These are phyloP conservation scores for Galerucella calmariensis DNA, from an alignment of 2,888 invertebrate species.

Conservation along the genomic window DNA sequence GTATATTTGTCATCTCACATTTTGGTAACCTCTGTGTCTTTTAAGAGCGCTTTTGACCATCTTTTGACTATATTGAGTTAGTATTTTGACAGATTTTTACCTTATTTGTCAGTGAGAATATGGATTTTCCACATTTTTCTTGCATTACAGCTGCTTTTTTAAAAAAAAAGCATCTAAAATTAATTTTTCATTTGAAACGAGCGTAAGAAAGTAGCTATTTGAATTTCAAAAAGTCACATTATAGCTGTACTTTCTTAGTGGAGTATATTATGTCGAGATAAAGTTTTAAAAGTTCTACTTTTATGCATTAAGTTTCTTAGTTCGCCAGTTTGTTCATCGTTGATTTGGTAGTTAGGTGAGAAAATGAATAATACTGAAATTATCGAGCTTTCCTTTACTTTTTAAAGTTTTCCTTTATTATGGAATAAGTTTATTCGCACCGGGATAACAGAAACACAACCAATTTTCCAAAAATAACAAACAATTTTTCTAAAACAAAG, in stretches of 20 bases:
- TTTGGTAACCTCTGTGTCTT: too few relatives aligned
- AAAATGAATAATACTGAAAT: conserved; percentile 27
- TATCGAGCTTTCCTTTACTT: neutral
- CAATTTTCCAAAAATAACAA: neutral
- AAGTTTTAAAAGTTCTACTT: conserved; percentile 36
- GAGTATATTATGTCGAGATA: conserved; percentile 35
- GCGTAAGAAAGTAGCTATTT: neutral
- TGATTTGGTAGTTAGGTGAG: conserved; percentile 26
- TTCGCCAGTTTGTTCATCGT: conserved; percentile 29
- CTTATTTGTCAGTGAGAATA: too few relatives aligned
- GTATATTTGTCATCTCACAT: too few relatives aligned
- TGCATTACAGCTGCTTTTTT: neutral
- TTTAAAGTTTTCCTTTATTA: neutral
- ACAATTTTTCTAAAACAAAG: too few relatives aligned
- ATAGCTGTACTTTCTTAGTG: conserved; percentile 14
- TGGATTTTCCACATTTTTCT: too few relatives aligned
- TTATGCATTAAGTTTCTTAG: conserved; percentile 35
- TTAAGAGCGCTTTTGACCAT: too few relatives aligned
- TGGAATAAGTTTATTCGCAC: neutral
- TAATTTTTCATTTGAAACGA: neutral
- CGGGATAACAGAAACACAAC: neutral
- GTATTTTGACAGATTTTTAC: too few relatives aligned
- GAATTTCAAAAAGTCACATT: conserved; percentile 19
- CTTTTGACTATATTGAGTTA: too few relatives aligned
- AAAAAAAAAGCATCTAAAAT: neutral